Base-by-base conservation (phyloP, 2,113 vertebrate genomes). In the Albula glossodonta region DNA sequence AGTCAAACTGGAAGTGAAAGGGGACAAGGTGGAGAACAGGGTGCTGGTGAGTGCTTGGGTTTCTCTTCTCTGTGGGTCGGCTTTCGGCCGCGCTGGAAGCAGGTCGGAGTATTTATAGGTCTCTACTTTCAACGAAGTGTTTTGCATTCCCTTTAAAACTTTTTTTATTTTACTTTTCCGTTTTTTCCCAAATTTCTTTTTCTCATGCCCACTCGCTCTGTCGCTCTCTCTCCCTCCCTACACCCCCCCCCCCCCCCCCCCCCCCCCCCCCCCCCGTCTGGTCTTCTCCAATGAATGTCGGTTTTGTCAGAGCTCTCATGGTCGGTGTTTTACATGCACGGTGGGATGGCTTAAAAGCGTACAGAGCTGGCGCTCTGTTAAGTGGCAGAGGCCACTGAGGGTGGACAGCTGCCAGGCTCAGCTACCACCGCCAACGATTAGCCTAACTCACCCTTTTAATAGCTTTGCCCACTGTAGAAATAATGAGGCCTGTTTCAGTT, bases 1-100 rank as follows among this genome's bases (percentile, higher is more conserved):
- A 92, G 96, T 99, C 84, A 99, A 97, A 88, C 92, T 99, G 94
- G 98, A 99, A 94, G 95, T 97, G 86, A 99, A 99, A 93, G 97
- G 96, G 87, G 98, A 99, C 94, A 97, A 96, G 95, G 96, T 97
- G 82, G 98, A 99, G 90, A 99, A 99, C 94, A 96, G 95, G 95
- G 97, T 99, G 82, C 83, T 99, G 97, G 98, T 99, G 93, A 97
- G 97, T 95, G 31, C 50, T 83, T 88, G 78, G 83, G 80, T 83
- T 11, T 57, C 41, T 82, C 48, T 48, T 81, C 86, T 79, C 19
- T 31, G 51, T n/a, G 5, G 11, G 22, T 41, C 31, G 31, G 0
- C 31, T 1, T 41, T 41, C 31, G 31, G 31, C 31, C 31, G 31
- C 1, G 31, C 31, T 41, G 31, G 31, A 41, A 41, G 31, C n/a